phyloP scores from a whole-genome alignment of 2,797 vertebrate genomes.

The Cebuella pygmaea region DNA sequence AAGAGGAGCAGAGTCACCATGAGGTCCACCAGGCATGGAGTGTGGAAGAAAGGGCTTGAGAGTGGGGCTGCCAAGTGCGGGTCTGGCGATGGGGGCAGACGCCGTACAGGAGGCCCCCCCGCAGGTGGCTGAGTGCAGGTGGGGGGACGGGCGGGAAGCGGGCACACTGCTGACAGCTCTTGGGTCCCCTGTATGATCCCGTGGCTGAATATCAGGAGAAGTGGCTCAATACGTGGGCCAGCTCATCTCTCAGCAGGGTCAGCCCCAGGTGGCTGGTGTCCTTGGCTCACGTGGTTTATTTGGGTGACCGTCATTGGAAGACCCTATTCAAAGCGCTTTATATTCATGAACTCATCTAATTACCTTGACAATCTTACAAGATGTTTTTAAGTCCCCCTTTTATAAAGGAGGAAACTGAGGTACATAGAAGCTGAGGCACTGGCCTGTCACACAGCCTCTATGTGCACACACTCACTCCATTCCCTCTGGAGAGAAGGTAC shows the following conservation, averaged over 20 bases:
- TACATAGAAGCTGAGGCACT: neutral
- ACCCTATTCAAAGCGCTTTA: neutral
- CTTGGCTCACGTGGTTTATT: neutral
- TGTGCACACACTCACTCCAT: fast-evolving
- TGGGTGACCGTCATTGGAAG: neutral
- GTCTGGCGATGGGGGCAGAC: neutral
- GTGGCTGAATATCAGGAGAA: neutral
- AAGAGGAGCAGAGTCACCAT: neutral
- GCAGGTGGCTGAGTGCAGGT: neutral
- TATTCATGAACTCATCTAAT: neutral
- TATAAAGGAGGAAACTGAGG: neutral
- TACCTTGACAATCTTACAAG: neutral
- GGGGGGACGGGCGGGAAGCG: neutral
- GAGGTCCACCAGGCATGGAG: neutral
- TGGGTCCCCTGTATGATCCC: no score
- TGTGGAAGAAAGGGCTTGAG: neutral
- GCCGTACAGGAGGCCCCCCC: no score
- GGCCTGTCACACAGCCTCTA: neutral
- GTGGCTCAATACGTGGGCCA: no score
- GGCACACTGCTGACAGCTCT: neutral
- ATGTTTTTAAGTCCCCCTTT: no score
- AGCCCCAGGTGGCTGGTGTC: no score
- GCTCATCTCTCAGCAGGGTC: no score
- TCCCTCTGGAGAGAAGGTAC: neutral
- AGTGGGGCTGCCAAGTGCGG: neutral